Evolutionary conservation across 2,797 vertebrate species (phyloP).

Genomic region (Squalus acanthias): DNA sequence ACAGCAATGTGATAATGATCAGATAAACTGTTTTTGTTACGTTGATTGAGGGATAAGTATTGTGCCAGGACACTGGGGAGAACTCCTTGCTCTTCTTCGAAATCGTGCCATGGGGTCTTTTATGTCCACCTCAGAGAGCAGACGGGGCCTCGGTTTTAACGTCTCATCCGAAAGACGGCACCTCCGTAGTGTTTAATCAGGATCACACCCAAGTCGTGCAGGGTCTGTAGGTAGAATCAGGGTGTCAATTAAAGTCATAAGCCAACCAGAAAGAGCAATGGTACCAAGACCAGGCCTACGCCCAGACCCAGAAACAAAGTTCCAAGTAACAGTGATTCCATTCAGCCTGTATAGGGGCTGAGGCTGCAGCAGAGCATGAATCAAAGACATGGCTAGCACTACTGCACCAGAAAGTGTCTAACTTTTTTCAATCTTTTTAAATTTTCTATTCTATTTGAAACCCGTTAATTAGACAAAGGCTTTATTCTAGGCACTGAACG

Average conservation of each 20-base stretch:
- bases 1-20: no score
- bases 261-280: neutral
- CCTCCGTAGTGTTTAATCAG: neutral
- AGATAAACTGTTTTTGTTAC: no score
- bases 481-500: neutral
- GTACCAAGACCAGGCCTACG: neutral
- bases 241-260: neutral
- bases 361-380: neutral
- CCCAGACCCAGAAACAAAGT: neutral
- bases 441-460: neutral
- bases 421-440: neutral
- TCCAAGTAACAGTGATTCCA: neutral
- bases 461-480: neutral
- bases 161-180: no score
- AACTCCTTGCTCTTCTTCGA: no score
- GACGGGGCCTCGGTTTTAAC: no score
- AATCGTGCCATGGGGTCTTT: no score
- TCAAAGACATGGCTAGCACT: neutral
- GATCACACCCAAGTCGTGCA: neutral
- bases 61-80: no score
- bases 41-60: no score
- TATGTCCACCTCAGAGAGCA: no score
- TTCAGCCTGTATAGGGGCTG: neutral
- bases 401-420: neutral
- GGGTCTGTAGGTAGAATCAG: neutral